These are phyloP conservation scores for Plecotus auritus DNA, from an alignment of 2,113 vertebrate species.

Conservation along the genomic window DNA sequence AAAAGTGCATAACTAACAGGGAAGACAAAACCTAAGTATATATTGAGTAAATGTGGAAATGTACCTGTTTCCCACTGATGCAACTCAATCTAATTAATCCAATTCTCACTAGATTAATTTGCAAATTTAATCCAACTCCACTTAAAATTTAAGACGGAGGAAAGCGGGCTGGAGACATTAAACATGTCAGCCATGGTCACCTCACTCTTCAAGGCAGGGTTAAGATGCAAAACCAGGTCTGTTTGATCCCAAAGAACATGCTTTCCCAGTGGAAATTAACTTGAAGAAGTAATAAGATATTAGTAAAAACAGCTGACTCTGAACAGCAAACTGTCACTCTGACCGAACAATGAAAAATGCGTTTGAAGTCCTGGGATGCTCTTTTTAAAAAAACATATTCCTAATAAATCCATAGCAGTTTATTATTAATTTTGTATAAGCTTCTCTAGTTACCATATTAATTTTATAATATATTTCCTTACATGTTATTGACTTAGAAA, in stretches of 20 bases:
- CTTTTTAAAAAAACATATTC: neutral
- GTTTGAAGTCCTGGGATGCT: neutral
- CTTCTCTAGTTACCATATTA: neutral
- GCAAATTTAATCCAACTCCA: neutral
- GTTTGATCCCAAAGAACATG: neutral
- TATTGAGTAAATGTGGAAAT: neutral
- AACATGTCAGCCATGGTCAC: neutral
- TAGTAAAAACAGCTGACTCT: neutral
- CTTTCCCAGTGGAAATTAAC: neutral
- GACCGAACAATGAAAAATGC: neutral
- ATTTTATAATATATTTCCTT: neutral
- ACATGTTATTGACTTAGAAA: slow-evolving; percentile 21
- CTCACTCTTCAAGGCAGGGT: neutral
- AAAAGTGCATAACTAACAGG: neutral
- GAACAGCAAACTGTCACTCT: neutral
- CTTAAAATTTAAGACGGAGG: neutral
- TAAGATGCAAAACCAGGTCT: neutral
- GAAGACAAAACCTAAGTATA: neutral
- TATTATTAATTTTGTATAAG: neutral
- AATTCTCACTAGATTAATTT: slow-evolving; percentile 16
- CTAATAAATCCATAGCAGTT: neutral
- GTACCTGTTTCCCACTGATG: neutral
- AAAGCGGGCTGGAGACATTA: neutral
- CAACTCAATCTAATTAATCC: neutral
- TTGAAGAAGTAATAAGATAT: neutral